Conservation (phyloP, 1,140 invertebrate genomes). For the Triops cancriformis region DNA sequence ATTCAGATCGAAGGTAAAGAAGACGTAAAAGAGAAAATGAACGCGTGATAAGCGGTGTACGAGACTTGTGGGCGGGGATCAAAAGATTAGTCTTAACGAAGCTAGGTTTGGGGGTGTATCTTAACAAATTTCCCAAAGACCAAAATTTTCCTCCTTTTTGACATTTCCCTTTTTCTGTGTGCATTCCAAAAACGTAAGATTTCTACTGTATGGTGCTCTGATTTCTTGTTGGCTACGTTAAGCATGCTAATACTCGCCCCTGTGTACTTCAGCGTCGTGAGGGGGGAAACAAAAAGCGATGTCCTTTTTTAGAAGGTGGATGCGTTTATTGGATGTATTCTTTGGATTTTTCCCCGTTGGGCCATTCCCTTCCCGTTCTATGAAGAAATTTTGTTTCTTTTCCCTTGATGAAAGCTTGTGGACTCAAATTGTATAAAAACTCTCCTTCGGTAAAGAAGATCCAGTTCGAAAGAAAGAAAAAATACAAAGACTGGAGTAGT, state of each 20-base stretch:
- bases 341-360: not conserved
- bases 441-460: too few relatives aligned
- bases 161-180: not conserved
- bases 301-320: not conserved
- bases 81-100: not conserved
- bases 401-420: too few relatives aligned
- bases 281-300: not conserved
- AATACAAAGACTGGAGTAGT: too few relatives aligned
- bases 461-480: too few relatives aligned
- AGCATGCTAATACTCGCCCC: constrained; percentile 7
- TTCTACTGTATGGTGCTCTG: not conserved
- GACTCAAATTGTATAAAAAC: too few relatives aligned
- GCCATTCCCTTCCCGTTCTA: too few relatives aligned
- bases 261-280: not conserved
- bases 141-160: not conserved
- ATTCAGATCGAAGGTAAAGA: not conserved
- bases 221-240: not conserved
- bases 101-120: not conserved
- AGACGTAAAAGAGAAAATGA: not conserved
- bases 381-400: too few relatives aligned
- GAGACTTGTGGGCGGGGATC: not conserved
- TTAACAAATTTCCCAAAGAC: not conserved
- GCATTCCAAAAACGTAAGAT: constrained; percentile 5
- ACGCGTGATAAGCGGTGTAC: not conserved
- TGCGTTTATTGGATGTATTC: not conserved